Percentiles rank a stretch among this genome's conserved stretches.
phyloP scores from a whole-genome alignment of 2,888 invertebrate genomes.

The Tromatobia lineatoria region DNA sequence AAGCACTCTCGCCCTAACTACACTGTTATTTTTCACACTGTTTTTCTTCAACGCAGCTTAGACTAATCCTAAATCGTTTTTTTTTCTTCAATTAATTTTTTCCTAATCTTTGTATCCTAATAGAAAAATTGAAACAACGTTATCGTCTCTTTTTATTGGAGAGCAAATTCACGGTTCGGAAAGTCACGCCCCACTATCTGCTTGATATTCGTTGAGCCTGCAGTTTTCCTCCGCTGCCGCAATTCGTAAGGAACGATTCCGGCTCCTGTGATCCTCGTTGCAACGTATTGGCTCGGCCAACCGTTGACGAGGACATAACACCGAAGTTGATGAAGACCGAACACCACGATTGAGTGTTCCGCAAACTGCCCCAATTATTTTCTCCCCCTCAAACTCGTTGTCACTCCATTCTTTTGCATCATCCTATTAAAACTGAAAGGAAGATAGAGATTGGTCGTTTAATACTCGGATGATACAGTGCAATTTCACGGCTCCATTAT shows the following conservation, averaged over 20 bases:
- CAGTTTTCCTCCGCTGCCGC: slow-evolving; percentile 3
- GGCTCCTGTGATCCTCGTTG: slow-evolving; percentile 3
- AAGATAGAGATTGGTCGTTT: slow-evolving; percentile 48
- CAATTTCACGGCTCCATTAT: neutral
- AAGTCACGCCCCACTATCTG: neutral
- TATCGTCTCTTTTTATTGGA: slow-evolving; percentile 26
- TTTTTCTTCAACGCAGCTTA: slow-evolving; percentile 22
- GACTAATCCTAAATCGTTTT: slow-evolving; percentile 43
- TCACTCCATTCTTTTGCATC: slow-evolving; percentile 27
- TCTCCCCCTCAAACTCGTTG: slow-evolving; percentile 35
- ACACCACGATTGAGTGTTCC: slow-evolving; percentile 12
- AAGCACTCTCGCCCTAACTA: slow-evolving; percentile 33
- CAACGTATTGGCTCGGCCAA: neutral
- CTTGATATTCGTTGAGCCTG: slow-evolving; percentile 4
- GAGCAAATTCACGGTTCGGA: slow-evolving; percentile 31
- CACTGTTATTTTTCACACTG: slow-evolving; percentile 1
- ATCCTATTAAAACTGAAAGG: slow-evolving; percentile 59
- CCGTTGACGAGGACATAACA: slow-evolving; percentile 7
- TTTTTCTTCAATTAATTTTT: slow-evolving; percentile 18
- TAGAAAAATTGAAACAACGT: slow-evolving; percentile 50
- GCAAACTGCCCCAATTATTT: neutral
- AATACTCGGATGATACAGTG: neutral
- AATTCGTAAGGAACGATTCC: slow-evolving; percentile 7
- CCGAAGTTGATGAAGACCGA: slow-evolving; percentile 11
- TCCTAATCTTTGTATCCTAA: slow-evolving; percentile 44